Conservation (phyloP, 1,140 invertebrate genomes). For the Scaptomyza hsui region DNA sequence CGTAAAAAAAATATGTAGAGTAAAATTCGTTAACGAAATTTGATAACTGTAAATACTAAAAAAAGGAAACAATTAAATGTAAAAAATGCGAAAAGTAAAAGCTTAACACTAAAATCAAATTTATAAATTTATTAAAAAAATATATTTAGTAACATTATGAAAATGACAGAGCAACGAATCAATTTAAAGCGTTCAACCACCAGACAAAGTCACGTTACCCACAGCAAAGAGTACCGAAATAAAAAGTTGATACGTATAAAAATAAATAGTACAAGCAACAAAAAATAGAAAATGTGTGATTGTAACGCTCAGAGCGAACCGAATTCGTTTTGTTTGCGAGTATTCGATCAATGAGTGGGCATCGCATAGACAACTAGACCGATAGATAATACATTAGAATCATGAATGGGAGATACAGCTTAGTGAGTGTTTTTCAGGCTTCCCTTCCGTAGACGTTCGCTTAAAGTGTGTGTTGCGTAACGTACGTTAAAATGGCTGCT, state of each 20-base stretch:
- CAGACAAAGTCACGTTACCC: neutral
- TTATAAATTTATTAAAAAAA: neutral
- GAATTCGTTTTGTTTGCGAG: constrained; percentile 12
- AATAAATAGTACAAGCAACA: constrained; percentile 59
- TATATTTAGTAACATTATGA: neutral
- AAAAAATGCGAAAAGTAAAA: too few species aligned
- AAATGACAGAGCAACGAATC: too few species aligned
- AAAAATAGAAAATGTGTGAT: constrained; percentile 57
- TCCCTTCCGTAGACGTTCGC: constrained; percentile 23
- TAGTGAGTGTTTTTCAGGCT: constrained; percentile 6
- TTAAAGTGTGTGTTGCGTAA: constrained; percentile 55
- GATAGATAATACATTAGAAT: constrained; percentile 52
- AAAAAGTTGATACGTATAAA: constrained; percentile 25
- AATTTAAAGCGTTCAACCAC: too few species aligned
- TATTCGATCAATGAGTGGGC: constrained; percentile 28
- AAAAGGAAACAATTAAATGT: too few species aligned
- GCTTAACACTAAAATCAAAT: too few species aligned
- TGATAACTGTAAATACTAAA: too few species aligned
- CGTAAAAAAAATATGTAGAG: too few species aligned
- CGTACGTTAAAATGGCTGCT: constrained; percentile 42
- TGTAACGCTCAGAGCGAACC: constrained; percentile 30
- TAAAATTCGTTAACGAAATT: too few species aligned
- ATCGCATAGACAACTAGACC: neutral
- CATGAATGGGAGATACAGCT: constrained; percentile 70
- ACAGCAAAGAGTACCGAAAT: neutral